phyloP scores from a whole-genome alignment of 2,113 vertebrate genomes.

The Calyptommatus sinebrachiatus region DNA sequence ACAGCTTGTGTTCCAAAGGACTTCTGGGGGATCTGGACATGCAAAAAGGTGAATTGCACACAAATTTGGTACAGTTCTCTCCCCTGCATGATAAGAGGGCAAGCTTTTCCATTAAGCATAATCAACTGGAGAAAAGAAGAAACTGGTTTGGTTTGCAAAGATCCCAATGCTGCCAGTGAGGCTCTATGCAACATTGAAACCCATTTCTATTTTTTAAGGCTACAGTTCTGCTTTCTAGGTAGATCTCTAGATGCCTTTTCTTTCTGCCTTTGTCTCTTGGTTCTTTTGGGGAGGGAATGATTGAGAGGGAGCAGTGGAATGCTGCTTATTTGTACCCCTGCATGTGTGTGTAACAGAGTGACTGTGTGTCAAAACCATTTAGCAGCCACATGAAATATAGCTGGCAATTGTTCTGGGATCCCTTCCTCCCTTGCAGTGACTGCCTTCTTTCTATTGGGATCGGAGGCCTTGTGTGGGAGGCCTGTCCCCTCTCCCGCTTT shows the following conservation, averaged over 20 bases:
- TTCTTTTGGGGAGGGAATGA: fast-evolving
- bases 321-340: slow-evolving; percentile 8
- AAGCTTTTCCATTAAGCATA: too few species aligned
- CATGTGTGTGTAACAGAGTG: fast-evolving
- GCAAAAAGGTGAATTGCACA: too few species aligned
- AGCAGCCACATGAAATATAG: slow-evolving; percentile 1
- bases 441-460: background rate
- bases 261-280: fast-evolving
- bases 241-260: background rate
- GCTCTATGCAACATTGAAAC: background rate
- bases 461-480: fast-evolving
- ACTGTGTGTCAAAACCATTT: background rate
- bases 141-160: background rate
- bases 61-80: too few species aligned
- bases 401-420: background rate
- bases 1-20: too few species aligned
- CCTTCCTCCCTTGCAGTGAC: fast-evolving
- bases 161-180: background rate
- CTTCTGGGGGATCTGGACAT: too few species aligned
- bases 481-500: background rate
- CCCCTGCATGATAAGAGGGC: too few species aligned
- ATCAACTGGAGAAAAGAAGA: background rate
- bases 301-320: background rate
- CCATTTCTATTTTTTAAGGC: too few species aligned
- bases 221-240: background rate